Percentiles rank a stretch among this genome's conserved stretches.
phyloP scores from a whole-genome alignment of 2,113 vertebrate species.

The Loxodonta africana region DNA sequence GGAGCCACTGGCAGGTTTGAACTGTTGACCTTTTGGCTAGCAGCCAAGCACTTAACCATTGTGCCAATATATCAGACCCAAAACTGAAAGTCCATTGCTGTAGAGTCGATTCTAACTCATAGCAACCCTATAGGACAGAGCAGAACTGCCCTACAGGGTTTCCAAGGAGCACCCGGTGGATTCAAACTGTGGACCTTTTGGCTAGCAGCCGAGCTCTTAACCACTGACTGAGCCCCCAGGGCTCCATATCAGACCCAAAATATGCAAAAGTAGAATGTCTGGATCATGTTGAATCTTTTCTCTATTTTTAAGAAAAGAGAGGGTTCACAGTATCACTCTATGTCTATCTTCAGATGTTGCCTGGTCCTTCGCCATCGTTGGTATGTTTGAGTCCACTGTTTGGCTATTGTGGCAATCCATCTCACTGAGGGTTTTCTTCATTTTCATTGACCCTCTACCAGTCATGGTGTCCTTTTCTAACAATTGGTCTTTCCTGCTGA shows the following conservation, averaged over 20 bases:
- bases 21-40: too few species aligned
- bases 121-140: too few species aligned
- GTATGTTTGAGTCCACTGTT: too few species aligned
- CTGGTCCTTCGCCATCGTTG: too few species aligned
- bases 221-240: neutral
- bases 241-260: neutral
- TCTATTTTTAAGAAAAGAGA: neutral
- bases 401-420: too few species aligned
- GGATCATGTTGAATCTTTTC: neutral
- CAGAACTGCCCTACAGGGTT: too few species aligned
- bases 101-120: too few species aligned
- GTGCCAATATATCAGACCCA: too few species aligned
- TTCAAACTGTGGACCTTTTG: neutral
- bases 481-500: neutral
- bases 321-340: neutral
- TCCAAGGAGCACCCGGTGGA: neutral
- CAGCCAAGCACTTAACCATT: too few species aligned
- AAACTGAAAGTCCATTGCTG: too few species aligned
- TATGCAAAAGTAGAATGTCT: neutral
- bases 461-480: neutral
- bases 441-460: neutral
- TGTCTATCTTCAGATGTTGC: neutral
- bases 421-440: too few species aligned
- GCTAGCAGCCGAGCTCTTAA: neutral
- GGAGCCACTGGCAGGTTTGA: too few species aligned